phyloP scores from a whole-genome alignment of 2,888 invertebrate species.

The Fragum whitleyi region DNA sequence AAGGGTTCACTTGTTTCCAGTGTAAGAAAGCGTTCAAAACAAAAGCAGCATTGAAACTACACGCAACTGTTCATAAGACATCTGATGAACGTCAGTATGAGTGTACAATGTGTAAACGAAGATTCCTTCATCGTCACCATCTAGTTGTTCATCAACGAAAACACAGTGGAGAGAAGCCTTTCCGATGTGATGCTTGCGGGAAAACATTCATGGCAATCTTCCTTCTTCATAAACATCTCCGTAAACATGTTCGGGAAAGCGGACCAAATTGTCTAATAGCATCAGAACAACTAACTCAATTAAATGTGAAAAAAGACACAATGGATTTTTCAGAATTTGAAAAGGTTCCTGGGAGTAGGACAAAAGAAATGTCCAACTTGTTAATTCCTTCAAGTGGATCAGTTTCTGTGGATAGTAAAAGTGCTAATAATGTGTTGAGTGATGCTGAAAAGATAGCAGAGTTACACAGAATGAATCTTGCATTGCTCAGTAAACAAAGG shows the following conservation, averaged over 20 bases:
- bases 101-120: slow-evolving; percentile 52
- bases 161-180: slow-evolving; percentile 65
- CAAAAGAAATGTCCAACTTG: background rate
- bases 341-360: background rate
- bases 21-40: slow-evolving; percentile 60
- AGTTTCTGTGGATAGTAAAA: background rate
- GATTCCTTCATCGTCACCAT: slow-evolving; percentile 63
- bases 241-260: slow-evolving; percentile 59
- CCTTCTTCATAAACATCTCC: slow-evolving; percentile 62
- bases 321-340: slow-evolving; percentile 16
- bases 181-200: slow-evolving; percentile 57
- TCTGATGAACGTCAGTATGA: slow-evolving; percentile 59
- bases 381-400: background rate
- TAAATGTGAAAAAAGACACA: slow-evolving; percentile 49
- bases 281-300: slow-evolving; percentile 52
- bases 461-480: background rate
- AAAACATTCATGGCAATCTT: slow-evolving; percentile 66
- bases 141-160: slow-evolving; percentile 63
- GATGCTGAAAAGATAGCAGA: background rate
- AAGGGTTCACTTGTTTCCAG: slow-evolving; percentile 50
- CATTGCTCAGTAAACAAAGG: background rate
- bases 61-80: slow-evolving; percentile 63
- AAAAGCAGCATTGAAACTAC: slow-evolving; percentile 63
- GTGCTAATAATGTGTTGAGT: background rate
- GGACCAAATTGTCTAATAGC: slow-evolving; percentile 51